phyloP scores from a whole-genome alignment of 2,113 vertebrate genomes.

The Anseranas semipalmata region DNA sequence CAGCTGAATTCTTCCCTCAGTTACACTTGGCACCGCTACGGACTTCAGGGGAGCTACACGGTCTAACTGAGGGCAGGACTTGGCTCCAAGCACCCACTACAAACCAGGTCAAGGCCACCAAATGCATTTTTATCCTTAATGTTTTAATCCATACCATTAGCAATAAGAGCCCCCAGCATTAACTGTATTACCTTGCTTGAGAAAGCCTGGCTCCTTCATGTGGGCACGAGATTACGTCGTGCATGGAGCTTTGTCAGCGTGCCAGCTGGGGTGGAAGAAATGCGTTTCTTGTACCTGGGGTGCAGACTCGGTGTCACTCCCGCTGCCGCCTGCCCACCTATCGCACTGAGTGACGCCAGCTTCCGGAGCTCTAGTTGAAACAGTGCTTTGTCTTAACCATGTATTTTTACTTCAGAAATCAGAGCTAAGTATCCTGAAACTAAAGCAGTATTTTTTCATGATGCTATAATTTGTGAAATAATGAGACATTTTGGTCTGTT shows the following conservation, averaged over 20 bases:
- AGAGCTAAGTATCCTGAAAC: conserved; percentile 46
- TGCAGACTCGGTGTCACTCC: not conserved
- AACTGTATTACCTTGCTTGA: not conserved
- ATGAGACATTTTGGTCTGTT: conserved; percentile 62
- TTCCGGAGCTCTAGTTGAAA: not conserved
- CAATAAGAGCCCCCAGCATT: not conserved
- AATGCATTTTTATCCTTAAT: not conserved
- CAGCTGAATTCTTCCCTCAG: conserved; percentile 64
- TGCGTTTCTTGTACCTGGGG: not conserved
- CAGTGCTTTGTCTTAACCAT: not conserved
- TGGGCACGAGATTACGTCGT: not conserved
- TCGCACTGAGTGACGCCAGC: not conserved
- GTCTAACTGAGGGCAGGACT: conserved; percentile 31
- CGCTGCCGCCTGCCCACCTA: rapidly evolving
- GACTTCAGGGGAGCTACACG: conserved; percentile 43
- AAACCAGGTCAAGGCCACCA: conserved; percentile 23
- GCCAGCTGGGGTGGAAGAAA: not conserved
- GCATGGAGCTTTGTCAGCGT: not conserved
- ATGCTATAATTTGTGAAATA: conserved; percentile 63
- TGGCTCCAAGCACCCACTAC: not conserved
- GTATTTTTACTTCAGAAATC: conserved; percentile 34
- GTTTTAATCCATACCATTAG: not conserved
- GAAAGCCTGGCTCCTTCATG: not conserved
- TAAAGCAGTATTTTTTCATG: conserved; percentile 43
- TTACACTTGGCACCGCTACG: conserved; percentile 21